Evolutionary conservation across 2,113 vertebrate species (phyloP), one percentile per base, ranked within the genome.

Genomic region (Caretta caretta): DNA sequence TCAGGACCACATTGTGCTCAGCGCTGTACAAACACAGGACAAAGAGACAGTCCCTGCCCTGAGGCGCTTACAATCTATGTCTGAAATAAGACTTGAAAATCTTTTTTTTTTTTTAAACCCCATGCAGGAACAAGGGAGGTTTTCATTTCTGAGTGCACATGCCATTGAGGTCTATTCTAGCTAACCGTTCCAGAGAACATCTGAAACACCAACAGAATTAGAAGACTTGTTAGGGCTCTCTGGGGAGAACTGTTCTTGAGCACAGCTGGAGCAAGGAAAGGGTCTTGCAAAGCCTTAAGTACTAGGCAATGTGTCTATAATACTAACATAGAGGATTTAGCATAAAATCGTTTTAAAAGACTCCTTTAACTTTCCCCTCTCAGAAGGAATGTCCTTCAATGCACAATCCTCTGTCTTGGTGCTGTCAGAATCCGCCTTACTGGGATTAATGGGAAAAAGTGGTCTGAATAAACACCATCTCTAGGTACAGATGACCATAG

Each of bases 401-500:
- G 83, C 83, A 5, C 80, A 88, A 22, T 62, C 29, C 8, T 90
- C 25, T 80, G 12, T 79, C 57, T 88, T 84, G 94, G 81, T 35
- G 29, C 50, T 92, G 75, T 50, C 29, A 83, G 53, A 10, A 11
- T 87, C 93, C n/a, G 91, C 38, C n/a, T 89, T 69, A 92, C 80
- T n/a, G 75, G 80, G 54, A 93, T 95, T 93, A 86, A 94, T 90
- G 19, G 17, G 20, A 19, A 38, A 72, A 22, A 19, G 1, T 35
- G 83, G 2, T 0, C 62, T 90, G 87, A 90, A 93, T 87, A 87
- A 94, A 6, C 13, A 72, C 48, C 10, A 53, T 51, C 59, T 96
- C 69, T 79, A 83, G 57, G 48, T 89, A 87, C 48, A 84, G 86
- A 93, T 94, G 87, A 80, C 20, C 92, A 83, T 87, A 92, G 83